Evolutionary conservation across 1,140 invertebrate species (phyloP).

Genomic region (Pissodes strobi): DNA sequence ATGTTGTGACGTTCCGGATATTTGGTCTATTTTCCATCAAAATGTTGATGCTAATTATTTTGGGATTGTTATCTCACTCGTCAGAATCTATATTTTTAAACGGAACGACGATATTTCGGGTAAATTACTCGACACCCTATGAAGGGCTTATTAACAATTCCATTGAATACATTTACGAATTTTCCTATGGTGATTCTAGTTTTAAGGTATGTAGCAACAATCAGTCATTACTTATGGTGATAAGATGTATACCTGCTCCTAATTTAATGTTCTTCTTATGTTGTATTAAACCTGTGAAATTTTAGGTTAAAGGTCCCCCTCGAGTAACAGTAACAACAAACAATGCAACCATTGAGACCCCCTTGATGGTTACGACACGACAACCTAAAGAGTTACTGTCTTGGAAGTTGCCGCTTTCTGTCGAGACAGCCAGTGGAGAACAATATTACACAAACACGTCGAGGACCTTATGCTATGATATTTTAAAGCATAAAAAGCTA

Average conservation of each 20-base stretch:
- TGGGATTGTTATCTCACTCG: background rate
- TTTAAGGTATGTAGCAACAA: background rate
- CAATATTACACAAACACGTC: constrained; percentile 64
- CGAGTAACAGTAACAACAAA: constrained; percentile 62
- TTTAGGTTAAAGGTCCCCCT: constrained; percentile 44
- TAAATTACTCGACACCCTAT: constrained; percentile 8
- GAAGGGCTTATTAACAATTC: constrained; percentile 7
- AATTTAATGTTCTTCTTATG: too few relatives aligned
- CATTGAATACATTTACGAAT: constrained; percentile 39
- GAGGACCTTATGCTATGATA: constrained; percentile 65
- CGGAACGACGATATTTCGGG: constrained; percentile 1
- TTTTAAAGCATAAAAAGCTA: constrained; percentile 55
- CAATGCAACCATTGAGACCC: constrained; percentile 59
- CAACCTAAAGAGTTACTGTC: constrained; percentile 69
- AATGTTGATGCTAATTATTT: too few relatives aligned
- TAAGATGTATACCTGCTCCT: too few relatives aligned
- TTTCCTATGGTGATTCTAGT: constrained; percentile 29
- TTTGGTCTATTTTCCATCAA: too few relatives aligned
- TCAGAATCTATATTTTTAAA: background rate
- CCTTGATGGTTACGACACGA: constrained; percentile 68
- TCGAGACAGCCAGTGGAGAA: constrained; percentile 58
- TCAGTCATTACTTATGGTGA: too few relatives aligned
- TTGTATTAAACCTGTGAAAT: background rate
- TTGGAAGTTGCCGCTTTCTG: constrained; percentile 69
- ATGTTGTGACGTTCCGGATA: too few relatives aligned